Conservation (phyloP, 2,797 vertebrate genomes). For the Clarias laeviceps region DNA sequence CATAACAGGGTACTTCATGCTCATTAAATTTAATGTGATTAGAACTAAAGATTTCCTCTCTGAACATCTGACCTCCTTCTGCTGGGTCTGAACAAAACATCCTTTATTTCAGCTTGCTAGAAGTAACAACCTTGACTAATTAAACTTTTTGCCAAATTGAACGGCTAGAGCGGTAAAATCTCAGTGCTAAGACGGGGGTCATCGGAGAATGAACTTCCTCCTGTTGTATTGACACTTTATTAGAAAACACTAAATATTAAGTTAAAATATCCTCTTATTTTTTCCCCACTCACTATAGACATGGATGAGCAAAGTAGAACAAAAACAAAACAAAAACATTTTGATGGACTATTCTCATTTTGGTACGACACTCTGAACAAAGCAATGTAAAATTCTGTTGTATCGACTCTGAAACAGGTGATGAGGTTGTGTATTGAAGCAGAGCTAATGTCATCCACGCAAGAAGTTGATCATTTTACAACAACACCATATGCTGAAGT, state of each 20-base stretch:
- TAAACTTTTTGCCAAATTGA: background rate
- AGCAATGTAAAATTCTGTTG: background rate
- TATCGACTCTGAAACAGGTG: background rate
- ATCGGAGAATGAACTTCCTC: background rate
- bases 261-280: background rate
- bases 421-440: background rate
- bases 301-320: background rate
- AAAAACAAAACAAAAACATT: no score
- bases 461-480: no score
- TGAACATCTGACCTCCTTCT: slow-evolving; percentile 19
- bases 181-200: background rate
- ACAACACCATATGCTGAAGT: no score
- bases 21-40: slow-evolving; percentile 37
- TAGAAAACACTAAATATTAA: no score
- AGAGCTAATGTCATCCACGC: background rate
- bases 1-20: background rate
- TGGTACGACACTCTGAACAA: no score
- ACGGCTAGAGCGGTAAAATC: background rate
- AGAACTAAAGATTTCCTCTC: background rate
- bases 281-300: background rate
- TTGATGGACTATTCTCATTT: no score
- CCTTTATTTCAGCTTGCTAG: background rate
- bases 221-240: background rate
- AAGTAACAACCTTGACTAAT: background rate
- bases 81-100: background rate